Base-by-base conservation (phyloP, 2,797 vertebrate genomes). In the Hirundo rustica region DNA sequence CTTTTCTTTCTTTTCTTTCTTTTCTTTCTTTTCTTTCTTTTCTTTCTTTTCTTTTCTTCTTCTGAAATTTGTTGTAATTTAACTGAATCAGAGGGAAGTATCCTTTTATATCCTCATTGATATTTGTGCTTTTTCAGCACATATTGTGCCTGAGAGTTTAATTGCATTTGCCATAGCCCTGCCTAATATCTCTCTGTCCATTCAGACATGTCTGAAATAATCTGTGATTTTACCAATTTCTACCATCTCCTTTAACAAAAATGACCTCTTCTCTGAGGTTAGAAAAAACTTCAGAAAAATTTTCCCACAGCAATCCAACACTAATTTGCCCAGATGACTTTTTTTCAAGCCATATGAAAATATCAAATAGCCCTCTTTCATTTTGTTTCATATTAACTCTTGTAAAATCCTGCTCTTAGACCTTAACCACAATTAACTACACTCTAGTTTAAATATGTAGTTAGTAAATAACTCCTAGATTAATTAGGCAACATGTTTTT, bases 41-140 rank as follows among this genome's bases (percentile, higher is more conserved):
- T 20, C 17, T 5, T 17, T 13, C 3, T 5, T 4, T 6, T 36
- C 4, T 4, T 6, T 36, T 4, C 3, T 42, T 17, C 13, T 36
- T 55, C 6, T 38, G n/a, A 65, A 16, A 14, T 0, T 0, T 32
- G 4, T 48, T 17, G 55, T 16, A 70, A 51, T 78, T 81, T 7
- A 2, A 53, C 11, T 66, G 29, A 19, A 50, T 58, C 25, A 54
- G n/a, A 78, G 4, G 50, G 15, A 72, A 81, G 27, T 19, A 30
- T 38, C 22, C 47, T 61, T 77, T 75, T 25, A 34, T 32, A 61
- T 32, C 3, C 19, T 72, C 7, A 38, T 2, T 38, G 20, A 72
- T 78, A 50, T 75, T 5, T 65, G 9, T 72, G 51, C 4, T 20
- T 86, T 71, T 91, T 75, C 18, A 81, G 15, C 9, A 29, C 16